Evolutionary conservation across 64 coral and sea anemone species (phyloP), one percentile per base, ranked within the genome.

Genomic region (Pocillopora damicornis): DNA sequence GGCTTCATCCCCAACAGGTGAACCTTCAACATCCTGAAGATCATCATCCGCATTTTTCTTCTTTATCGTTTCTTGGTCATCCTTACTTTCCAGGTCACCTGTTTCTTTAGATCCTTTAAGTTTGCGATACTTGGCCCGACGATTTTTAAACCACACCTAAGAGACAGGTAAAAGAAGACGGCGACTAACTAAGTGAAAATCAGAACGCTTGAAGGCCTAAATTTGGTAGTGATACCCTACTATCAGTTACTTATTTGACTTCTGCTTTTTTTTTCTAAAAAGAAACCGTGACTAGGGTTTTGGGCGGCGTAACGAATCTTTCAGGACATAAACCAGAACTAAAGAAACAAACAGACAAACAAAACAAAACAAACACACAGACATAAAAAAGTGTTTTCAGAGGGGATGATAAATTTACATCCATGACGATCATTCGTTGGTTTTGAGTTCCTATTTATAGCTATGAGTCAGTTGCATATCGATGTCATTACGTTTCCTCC

Each of bases 131-230:
- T 98, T 98, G 38, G 95, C 95, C 15, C 95, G 77, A 56, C 95
- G 77, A 73, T 94, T 94, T 75, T 98, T 98, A 20, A 96, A 96
- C 94, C 94, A 96, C 34, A 96, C 94, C 94, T 96, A 61, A 36
- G 58, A 63, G 1, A 57, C 37, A 66, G 20, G 30, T 0, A 86
- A 20, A 69, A 5, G 11, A 75, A 63, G 1, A 63, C 16, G 61
- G 61, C 61, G 13, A 7, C 42, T 51, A 51, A 51, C 42, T 51
- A 7, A 51, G 42, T 51, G 7, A 51, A 51, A 51, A 7, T 51
- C 0, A 51, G 42, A 51, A 51, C 42, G 42, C 3, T 4, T 4
- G 42, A 51, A 51, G 42, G 42, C 42, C 42, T 45, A 45, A 45
- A 45, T 45, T 2, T 2, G 42, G 7, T 51, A 51, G 42, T 51